These are phyloP conservation scores for Sclerodermus sp. DNA, from an alignment of 2,888 invertebrate genomes.

Conservation along the genomic window DNA sequence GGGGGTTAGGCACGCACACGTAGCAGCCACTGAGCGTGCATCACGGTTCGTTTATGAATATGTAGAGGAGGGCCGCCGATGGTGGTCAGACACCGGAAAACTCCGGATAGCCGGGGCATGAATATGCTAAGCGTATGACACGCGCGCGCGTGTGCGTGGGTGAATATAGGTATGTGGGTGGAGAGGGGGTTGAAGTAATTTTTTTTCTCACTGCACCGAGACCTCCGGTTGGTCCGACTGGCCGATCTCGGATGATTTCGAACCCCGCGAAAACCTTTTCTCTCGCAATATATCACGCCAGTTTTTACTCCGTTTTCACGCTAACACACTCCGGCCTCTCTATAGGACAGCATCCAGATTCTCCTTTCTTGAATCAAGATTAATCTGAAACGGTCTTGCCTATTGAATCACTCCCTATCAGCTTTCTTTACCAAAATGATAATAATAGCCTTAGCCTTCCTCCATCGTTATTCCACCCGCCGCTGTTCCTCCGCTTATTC, in stretches of 20 bases:
- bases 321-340: no score
- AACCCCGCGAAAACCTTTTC: slow-evolving; percentile 12
- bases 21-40: slow-evolving; percentile 6
- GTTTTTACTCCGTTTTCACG: slow-evolving; percentile 17
- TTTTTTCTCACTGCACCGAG: not conserved
- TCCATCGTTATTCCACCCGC: no score
- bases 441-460: no score
- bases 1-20: not conserved
- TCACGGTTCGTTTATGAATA: slow-evolving; percentile 43
- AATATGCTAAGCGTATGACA: slow-evolving; percentile 43
- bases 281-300: slow-evolving; percentile 9
- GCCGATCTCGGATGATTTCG: not conserved
- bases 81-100: slow-evolving; percentile 50
- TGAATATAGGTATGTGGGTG: no score
- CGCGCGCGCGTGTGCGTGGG: no score
- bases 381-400: no score
- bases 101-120: slow-evolving; percentile 37
- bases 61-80: slow-evolving; percentile 33
- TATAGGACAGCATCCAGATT: no score
- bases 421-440: no score
- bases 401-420: no score
- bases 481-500: no score
- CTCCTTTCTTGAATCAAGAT: no score
- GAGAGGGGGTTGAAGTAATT: slow-evolving; percentile 35
- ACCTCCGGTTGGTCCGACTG: not conserved